Evolutionary conservation across 2,797 vertebrate genomes (phyloP).

Genomic region (Alauda arvensis): DNA sequence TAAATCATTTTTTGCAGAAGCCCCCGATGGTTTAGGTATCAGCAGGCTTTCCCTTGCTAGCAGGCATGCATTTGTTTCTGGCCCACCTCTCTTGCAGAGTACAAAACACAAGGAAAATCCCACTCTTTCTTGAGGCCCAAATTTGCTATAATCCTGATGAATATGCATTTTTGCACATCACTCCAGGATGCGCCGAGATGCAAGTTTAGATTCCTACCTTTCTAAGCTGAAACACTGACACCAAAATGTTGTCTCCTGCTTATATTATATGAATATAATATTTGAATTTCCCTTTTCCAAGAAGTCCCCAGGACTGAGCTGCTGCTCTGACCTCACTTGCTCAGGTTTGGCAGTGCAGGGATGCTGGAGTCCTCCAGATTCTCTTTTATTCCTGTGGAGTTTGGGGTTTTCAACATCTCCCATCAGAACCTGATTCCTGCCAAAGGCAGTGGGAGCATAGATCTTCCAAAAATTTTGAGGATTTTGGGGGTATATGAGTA

Average conservation of each 20-base stretch:
- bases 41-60: conserved; percentile 51
- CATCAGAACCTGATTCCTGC: not conserved
- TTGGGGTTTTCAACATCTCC: not conserved
- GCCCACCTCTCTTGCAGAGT: conserved; percentile 6
- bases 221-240: not conserved
- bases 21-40: conserved; percentile 33
- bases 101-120: conserved; percentile 32
- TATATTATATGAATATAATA: rapidly evolving
- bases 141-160: conserved; percentile 38
- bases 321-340: not conserved
- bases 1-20: conserved; percentile 49
- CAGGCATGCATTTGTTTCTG: conserved; percentile 40
- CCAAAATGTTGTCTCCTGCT: not conserved
- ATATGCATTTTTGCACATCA: not conserved
- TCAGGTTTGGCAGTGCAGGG: not conserved
- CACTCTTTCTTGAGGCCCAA: conserved; percentile 25
- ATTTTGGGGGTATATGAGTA: not conserved
- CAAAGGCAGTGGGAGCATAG: not conserved
- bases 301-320: not conserved
- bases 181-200: not conserved
- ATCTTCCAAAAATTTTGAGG: not conserved
- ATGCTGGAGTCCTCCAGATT: not conserved
- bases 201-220: not conserved
- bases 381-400: not conserved
- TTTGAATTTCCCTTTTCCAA: not conserved